Base-by-base conservation (phyloP, 2,888 invertebrate species). In the Drosophila kambysellisi region DNA sequence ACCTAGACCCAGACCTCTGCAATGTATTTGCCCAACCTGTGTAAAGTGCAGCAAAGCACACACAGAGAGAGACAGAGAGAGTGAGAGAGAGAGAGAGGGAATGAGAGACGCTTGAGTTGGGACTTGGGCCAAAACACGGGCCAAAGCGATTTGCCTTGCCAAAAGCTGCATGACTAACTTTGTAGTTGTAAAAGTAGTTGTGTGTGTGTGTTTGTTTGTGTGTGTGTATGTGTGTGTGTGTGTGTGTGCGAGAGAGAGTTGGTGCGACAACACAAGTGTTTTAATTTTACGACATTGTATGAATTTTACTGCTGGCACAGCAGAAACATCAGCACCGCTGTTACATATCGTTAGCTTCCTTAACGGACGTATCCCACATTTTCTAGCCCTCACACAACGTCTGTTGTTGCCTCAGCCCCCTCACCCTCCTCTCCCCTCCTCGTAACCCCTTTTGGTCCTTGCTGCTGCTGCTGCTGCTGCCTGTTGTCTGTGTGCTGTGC, bases 201-300 rank as follows among this genome's bases (percentile, higher is more conserved):
- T 37, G 41, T 52, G 60, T 63, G 50, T 66, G 57, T 69, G 17
- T 56, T 41, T 35, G 50, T 65, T 11, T 63, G 50, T 66, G 57
- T 69, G 17, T 56, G 46, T 35, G 46, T 65, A 11, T 63, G 52
- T 51, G 25, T 41, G 53, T 61, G 29, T 54, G 35, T 53, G 50
- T 46, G 53, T 53, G 39, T 70, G 57, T 65, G 39, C 41, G 53
- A 68, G 48, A 70, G 71, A 59, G 59, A 61, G 71, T 65, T 81
- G 70, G 76, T 74, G 79, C 76, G 80, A 81, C 84, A 90, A 82
- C 88, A 91, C 84, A 90, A 91, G 90, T 91, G 91, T 91, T 91
- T 91, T 91, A 91, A 91, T 91, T 91, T 91, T 88, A 91, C 91
- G 91, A 91, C 91, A 91, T 91, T 91, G 91, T 90, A 90, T 91